Conservation (phyloP, 1,140 invertebrate genomes). For the Kradibia gibbosae region DNA sequence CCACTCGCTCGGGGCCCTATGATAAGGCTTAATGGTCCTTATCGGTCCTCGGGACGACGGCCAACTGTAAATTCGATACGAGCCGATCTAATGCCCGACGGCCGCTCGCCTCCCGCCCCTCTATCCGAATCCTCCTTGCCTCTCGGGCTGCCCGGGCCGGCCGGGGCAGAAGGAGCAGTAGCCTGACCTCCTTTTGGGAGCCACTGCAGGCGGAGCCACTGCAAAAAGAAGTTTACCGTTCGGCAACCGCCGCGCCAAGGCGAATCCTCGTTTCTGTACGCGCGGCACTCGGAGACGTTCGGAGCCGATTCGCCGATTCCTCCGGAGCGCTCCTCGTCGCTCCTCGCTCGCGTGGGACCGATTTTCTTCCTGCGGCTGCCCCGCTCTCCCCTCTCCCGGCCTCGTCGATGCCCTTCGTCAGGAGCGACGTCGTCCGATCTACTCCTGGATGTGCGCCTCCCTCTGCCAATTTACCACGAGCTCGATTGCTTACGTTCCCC, state of each 20-base stretch:
- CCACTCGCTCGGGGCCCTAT: not conserved
- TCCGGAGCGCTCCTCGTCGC: no score
- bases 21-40: not conserved
- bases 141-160: not conserved
- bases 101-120: not conserved
- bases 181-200: conserved; percentile 10
- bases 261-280: not conserved
- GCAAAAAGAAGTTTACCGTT: conserved; percentile 36
- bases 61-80: not conserved
- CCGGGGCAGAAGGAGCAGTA: not conserved
- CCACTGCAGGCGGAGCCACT: conserved; percentile 6
- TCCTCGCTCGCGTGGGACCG: no score
- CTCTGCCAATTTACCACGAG: no score
- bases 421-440: no score
- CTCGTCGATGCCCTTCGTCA: not conserved
- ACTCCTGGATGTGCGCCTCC: no score
- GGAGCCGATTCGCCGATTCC: no score
- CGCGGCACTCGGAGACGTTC: no score
- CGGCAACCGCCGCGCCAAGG: not conserved
- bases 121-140: not conserved
- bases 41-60: not conserved
- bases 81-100: not conserved
- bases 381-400: not conserved
- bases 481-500: no score
- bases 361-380: not conserved